Evolutionary conservation across 1,140 invertebrate species (phyloP).

Genomic region (Trissolcus basalis): DNA sequence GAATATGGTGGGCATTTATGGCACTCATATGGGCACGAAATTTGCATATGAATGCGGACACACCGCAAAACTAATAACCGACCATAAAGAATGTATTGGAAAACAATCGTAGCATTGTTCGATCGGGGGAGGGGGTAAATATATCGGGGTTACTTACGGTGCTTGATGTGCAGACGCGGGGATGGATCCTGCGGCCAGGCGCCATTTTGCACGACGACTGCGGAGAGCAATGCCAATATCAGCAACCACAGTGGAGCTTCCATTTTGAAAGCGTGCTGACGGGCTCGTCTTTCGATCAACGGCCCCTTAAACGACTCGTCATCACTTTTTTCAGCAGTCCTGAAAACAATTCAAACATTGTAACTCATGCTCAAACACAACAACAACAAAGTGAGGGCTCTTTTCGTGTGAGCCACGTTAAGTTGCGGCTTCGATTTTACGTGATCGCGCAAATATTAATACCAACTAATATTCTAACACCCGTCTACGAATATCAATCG

Average conservation of each 20-base stretch:
- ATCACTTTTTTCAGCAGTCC: conserved; percentile 52
- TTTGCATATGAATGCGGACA: conserved; percentile 46
- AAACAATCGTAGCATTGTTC: conserved; percentile 44
- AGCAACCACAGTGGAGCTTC: conserved; percentile 58
- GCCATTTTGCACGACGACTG: conserved; percentile 58
- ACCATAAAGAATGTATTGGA: conserved; percentile 39
- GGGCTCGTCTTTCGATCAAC: conserved; percentile 56
- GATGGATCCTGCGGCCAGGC: conserved; percentile 58
- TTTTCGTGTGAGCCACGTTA: conserved; percentile 22
- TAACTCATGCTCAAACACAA: conserved; percentile 12
- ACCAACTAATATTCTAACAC: conserved; percentile 3
- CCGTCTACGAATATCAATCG: background rate
- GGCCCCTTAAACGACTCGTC: conserved; percentile 51
- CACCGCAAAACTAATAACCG: conserved; percentile 42
- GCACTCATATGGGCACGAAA: conserved; percentile 30
- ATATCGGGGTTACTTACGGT: conserved; percentile 47
- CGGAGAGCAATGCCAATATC: conserved; percentile 57
- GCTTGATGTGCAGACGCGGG: conserved; percentile 57
- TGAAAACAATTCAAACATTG: conserved; percentile 39
- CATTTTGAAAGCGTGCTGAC: conserved; percentile 59
- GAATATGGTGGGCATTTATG: conserved; percentile 39
- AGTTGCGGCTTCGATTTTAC: conserved; percentile 34
- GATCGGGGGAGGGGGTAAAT: conserved; percentile 10
- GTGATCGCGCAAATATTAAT: conserved; percentile 36
- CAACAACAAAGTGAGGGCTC: too few species aligned